Evolutionary conservation across 2,888 invertebrate genomes (phyloP), one percentile per base, ranked within the genome.

Genomic region (Limenitis camilla): DNA sequence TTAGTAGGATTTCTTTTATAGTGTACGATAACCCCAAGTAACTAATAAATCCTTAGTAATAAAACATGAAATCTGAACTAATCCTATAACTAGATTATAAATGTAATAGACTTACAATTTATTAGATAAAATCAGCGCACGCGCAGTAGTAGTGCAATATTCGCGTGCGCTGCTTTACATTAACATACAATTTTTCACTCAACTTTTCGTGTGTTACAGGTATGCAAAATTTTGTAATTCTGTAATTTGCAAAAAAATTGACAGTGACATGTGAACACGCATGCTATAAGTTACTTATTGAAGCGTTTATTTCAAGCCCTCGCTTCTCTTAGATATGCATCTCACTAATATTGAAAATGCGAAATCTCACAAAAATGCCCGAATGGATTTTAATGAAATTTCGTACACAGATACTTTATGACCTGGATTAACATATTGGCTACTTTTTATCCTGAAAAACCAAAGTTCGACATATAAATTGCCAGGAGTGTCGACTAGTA

Each of bases 181-280:
- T 35, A 7, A 33, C 30, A 11, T 28, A 9, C 36, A 4, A 10
- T 45, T 35, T 35, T 45, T 29, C 7, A 40, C 10, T 29, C 29
- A 45, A 45, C 35, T 36, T 45, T 45, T 45, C 45, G 36, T 45
- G 45, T 45, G 28, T 43, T 39, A 50, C 39, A 50, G 41, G 42
- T 50, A 50, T 33, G 49, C 43, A 39, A 50, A 43, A 43, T 39
- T 44, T 10, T 41, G 31, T 31, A 39, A 41, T 32, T 9, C n/a
- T n/a, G n/a, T n/a, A n/a, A 11, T 10, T 32, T 39, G 1, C 38
- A 50, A 50, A 48, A 49, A 49, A 33, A 35, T 32, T 49, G 39
- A 50, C 49, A 50, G 6, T 39, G 30, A 50, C 43, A 43, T 39
- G 43, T 49, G 43, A 43, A 50, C 49, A 42, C 40, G 49, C 45